Base-by-base conservation (phyloP, 2,113 vertebrate genomes). In the Leptocoma aspasia region DNA sequence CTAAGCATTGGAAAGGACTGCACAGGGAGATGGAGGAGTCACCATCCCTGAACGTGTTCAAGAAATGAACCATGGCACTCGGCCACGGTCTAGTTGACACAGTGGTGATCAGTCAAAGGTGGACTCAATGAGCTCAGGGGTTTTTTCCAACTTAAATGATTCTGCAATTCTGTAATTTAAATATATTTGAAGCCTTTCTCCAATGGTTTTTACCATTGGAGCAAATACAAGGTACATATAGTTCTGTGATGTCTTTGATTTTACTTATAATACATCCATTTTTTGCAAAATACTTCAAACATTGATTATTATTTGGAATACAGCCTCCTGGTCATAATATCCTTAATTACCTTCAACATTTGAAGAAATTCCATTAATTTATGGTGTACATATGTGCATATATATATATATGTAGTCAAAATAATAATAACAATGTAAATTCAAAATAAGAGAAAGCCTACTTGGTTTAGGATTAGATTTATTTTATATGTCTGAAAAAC, bases 361-460 rank as follows among this genome's bases (percentile, higher is more conserved):
- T 70, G 42, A 92, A 73, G 27, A 75, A 60, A 60, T 13, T 81
- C 8, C 5, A 7, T 21, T 31, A 4, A 26, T 49, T 81, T 78
- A 21, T 14, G 20, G 8, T 31, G 0, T 17, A 3, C 23, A 3
- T 9, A 10, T 30, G 1, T 35, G 8, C 3, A 49, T 33, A 7
- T 22, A 5, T 33, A 28, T 49, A 23, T 8, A 10, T 35, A 20
- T 16, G 8, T 22, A 12, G n/a, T 35, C 1, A 49, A 64, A 70
- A 41, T 61, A n/a, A n/a, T 79, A 49, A 41, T 45, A 41, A 30
- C 6, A 27, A 35, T 23, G 2, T 35, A n/a, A 57, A 24, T 57
- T 31, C 11, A 64, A 76, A 76, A 18, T 12, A 24, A 47, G 7
- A 41, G 1, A 80, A 49, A 42, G 0, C 15, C 15, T 79, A 5